phyloP scores from a whole-genome alignment of 2,797 vertebrate genomes.

The Chrysocyon brachyurus region DNA sequence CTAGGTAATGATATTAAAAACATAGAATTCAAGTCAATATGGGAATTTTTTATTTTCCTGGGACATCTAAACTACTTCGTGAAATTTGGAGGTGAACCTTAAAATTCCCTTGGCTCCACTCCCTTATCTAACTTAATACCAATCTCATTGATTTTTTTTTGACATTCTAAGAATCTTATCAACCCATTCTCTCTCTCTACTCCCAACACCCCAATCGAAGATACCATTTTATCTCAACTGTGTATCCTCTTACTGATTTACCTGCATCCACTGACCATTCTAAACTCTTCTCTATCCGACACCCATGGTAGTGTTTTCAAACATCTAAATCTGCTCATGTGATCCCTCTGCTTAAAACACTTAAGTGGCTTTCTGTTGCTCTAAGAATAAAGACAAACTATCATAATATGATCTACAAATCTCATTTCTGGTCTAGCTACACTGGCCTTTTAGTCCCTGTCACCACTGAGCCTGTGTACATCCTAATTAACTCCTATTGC shows the following conservation, averaged over 20 bases:
- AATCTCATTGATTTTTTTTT: not conserved
- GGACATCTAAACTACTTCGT: not conserved
- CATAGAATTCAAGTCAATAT: not conserved
- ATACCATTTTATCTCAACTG: not conserved
- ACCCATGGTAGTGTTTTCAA: not conserved
- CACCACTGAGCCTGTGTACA: not conserved
- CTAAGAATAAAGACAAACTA: not conserved
- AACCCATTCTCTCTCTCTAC: not conserved
- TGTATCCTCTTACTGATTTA: not conserved
- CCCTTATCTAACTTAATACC: not conserved
- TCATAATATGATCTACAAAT: not conserved
- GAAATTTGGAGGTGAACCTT: conserved; percentile 13
- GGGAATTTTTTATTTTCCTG: not conserved
- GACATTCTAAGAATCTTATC: not conserved
- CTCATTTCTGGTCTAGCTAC: not conserved
- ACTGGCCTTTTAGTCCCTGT: not conserved
- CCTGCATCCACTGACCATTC: not conserved
- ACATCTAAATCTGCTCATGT: not conserved
- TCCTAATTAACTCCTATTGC: not conserved
- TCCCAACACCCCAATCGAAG: not conserved
- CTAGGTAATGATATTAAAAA: not conserved
- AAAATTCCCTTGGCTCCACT: not conserved
- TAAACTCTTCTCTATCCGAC: not conserved
- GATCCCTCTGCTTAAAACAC: not conserved
- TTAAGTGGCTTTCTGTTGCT: not conserved